Percentiles rank a stretch among this genome's conserved stretches.
Evolutionary conservation across 2,113 vertebrate genomes (phyloP).

Genomic region (Promerops cafer): DNA sequence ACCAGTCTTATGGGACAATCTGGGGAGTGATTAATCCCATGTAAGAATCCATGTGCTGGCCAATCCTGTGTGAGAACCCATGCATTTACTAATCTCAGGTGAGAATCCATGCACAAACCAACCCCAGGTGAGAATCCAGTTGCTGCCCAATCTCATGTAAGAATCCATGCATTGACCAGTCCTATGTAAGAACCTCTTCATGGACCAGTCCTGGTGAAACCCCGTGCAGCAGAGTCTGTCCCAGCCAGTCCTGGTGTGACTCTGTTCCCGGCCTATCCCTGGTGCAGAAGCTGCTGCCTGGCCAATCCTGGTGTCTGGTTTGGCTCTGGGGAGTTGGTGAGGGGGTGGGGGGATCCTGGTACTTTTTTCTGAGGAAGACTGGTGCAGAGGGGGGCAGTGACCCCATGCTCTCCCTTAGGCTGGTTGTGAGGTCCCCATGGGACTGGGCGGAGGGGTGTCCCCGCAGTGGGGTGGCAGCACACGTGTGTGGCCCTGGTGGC

Average conservation of each 20-base stretch:
- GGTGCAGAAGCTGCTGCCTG: not conserved
- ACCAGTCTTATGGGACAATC: not conserved
- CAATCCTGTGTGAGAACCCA: not conserved
- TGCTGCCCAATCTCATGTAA: not conserved
- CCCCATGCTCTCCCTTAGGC: not conserved
- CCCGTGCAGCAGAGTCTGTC: not conserved
- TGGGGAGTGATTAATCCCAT: not conserved
- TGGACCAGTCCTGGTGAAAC: not conserved
- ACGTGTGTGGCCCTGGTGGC: not conserved
- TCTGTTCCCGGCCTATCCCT: rapidly evolving
- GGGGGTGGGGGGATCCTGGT: rapidly evolving
- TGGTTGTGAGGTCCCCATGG: not conserved
- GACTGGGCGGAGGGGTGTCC: not conserved
- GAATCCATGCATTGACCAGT: not conserved
- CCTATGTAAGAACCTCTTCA: not conserved
- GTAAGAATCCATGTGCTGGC: not conserved
- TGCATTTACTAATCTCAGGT: not conserved
- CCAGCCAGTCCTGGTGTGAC: not conserved
- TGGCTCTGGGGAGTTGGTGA: not conserved
- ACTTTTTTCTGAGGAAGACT: no score
- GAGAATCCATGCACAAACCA: not conserved
- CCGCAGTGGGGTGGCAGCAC: not conserved
- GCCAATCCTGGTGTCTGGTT: rapidly evolving
- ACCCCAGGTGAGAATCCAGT: not conserved
- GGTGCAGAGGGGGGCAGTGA: not conserved